Percentiles rank a stretch among this genome's conserved stretches.
Evolutionary conservation across 2,888 invertebrate genomes (phyloP).

Genomic region (Leptinotarsa tumamoca): DNA sequence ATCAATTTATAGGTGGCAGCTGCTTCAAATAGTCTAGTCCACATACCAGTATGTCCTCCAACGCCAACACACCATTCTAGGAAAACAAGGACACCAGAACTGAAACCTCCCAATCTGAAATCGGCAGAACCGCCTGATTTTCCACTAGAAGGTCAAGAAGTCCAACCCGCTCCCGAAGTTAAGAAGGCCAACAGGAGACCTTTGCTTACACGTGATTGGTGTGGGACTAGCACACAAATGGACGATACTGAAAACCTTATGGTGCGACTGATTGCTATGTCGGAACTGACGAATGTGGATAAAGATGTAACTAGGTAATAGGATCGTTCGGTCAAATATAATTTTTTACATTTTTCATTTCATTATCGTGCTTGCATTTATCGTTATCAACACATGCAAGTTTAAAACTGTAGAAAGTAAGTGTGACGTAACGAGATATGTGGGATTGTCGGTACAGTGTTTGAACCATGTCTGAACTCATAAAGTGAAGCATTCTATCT

Average conservation of each 20-base stretch:
- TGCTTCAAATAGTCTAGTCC: slow-evolving; percentile 27
- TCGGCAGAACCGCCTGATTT: slow-evolving; percentile 55
- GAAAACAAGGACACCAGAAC: slow-evolving; percentile 69
- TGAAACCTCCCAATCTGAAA: slow-evolving; percentile 69
- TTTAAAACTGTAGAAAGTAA: too few species aligned
- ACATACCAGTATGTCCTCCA: slow-evolving; percentile 81
- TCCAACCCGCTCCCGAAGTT: slow-evolving; percentile 56
- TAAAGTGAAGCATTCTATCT: too few species aligned
- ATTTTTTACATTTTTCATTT: too few species aligned
- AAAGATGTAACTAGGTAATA: slow-evolving; percentile 51
- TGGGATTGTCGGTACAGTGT: too few species aligned
- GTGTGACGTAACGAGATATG: too few species aligned
- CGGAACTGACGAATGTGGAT: slow-evolving; percentile 70
- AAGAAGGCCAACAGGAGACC: slow-evolving; percentile 3
- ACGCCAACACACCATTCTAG: slow-evolving; percentile 89
- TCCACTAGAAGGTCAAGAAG: slow-evolving; percentile 53
- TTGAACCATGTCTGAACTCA: too few species aligned
- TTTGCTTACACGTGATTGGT: neutral
- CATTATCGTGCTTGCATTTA: too few species aligned
- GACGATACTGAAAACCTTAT: slow-evolving; percentile 62
- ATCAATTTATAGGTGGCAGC: slow-evolving; percentile 39
- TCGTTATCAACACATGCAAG: too few species aligned
- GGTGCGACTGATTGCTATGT: slow-evolving; percentile 71
- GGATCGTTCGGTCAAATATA: neutral
- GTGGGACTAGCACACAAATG: slow-evolving; percentile 35